Conservation (phyloP, 2,797 vertebrate genomes). For the Botia almorhae region DNA sequence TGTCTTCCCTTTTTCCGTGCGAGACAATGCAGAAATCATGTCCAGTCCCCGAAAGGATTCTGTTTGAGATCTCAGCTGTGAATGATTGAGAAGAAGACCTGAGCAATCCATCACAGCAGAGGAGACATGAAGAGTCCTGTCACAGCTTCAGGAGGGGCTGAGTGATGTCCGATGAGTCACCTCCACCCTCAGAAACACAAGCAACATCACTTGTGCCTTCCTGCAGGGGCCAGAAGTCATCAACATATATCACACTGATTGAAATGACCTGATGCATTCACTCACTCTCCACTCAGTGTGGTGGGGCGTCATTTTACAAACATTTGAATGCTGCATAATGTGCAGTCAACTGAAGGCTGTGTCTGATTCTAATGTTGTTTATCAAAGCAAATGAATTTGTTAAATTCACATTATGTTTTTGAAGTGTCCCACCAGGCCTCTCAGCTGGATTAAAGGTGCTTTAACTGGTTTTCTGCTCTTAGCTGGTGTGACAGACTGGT, state of each 20-base stretch:
- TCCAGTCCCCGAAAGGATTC: constrained; percentile 18
- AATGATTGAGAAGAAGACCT: constrained; percentile 59
- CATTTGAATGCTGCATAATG: neutral
- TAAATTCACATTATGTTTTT: neutral
- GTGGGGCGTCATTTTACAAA: neutral
- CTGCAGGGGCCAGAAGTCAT: constrained; percentile 2
- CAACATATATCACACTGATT: constrained; percentile 26
- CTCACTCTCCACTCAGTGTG: neutral
- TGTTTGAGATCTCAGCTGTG: constrained; percentile 46
- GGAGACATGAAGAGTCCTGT: constrained; percentile 46
- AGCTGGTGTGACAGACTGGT: too few relatives aligned
- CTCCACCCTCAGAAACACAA: constrained; percentile 44
- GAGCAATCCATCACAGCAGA: constrained; percentile 51
- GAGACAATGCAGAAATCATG: constrained; percentile 35
- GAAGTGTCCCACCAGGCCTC: too few relatives aligned
- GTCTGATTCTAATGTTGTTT: neutral
- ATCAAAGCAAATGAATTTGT: neutral
- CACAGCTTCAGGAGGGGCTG: constrained; percentile 29
- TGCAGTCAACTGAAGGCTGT: neutral
- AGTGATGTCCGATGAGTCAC: constrained; percentile 35
- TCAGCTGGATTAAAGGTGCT: too few relatives aligned
- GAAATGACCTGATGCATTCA: constrained; percentile 34
- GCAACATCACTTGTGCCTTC: constrained; percentile 15
- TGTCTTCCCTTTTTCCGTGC: neutral
- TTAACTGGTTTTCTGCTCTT: too few relatives aligned